Evolutionary conservation across 2,888 invertebrate species (phyloP), one percentile per base, ranked within the genome.

Genomic region (Bombylius major): DNA sequence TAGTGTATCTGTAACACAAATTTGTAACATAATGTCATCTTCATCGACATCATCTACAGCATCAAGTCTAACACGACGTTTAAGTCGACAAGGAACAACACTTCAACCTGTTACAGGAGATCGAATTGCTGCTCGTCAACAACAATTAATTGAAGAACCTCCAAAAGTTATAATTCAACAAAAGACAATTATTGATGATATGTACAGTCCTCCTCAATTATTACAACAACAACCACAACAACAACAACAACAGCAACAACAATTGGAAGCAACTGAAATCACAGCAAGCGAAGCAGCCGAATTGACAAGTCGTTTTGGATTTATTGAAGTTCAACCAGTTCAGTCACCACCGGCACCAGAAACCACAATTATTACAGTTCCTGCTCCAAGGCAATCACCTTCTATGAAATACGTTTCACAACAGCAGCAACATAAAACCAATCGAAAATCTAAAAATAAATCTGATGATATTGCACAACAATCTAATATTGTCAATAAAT

Each of bases 51-150:
- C 51, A 52, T 5, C 56, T 54, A 12, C 58, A 58, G 32, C 70
- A 32, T 61, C 66, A 33, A 60, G 67, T 14, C 67, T 67, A 49
- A 73, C 75, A 50, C 32, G 57, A 51, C 51, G 51, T 53, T 49
- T 36, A 32, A 33, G 39, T 42, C 39, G 39, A 12, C 47, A 42
- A 42, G 39, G 39, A 11, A 42, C 39, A 11, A 42, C 39, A 11
- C 4, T 42, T 11, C 39, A 42, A 11, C 39, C 39, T 5, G 8
- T 42, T 11, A 42, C 9, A 5, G 39, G 39, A 5, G 39, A 42
- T 11, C 8, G 39, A 42, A 42, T 42, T 11, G 39, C 11, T 42
- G 39, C 11, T 42, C 39, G 39, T 48, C 31, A n/a, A 14, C 14
- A 39, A 9, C n/a, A 11, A 33, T 23, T 14, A 39, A 47, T 13